phyloP scores from a whole-genome alignment of 1,140 invertebrate genomes.

The Bemisia tabaci region DNA sequence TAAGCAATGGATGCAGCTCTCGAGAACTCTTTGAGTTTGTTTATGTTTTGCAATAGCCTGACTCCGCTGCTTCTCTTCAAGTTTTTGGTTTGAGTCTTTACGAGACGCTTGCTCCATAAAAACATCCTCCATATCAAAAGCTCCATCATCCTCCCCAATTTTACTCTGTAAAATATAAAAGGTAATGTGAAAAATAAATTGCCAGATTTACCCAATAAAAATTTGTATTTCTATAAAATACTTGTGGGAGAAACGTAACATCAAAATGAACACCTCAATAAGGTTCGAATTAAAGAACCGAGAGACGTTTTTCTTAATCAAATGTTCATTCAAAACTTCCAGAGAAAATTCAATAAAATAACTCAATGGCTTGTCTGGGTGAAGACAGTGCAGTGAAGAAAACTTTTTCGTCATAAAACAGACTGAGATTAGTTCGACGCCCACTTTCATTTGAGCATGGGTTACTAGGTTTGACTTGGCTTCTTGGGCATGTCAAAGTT shows the following conservation, averaged over 20 bases:
- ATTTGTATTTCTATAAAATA: too few relatives aligned
- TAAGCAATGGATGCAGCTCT: conserved; percentile 70
- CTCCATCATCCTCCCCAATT: conserved; percentile 50
- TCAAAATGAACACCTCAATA: conserved; percentile 7
- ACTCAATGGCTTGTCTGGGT: background rate
- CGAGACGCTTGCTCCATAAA: conserved; percentile 59
- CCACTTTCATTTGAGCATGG: too few relatives aligned
- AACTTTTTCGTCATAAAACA: too few relatives aligned
- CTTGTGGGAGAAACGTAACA: background rate
- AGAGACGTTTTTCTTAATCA: background rate
- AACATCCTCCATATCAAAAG: conserved; percentile 70
- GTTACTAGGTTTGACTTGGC: too few relatives aligned
- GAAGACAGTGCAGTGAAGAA: too few relatives aligned
- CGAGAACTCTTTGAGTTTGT: conserved; percentile 49
- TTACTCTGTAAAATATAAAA: conserved; percentile 29
- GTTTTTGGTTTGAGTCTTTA: conserved; percentile 43
- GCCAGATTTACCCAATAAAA: too few relatives aligned
- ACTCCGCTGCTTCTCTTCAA: conserved; percentile 44
- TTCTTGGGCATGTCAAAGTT: too few relatives aligned
- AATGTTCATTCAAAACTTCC: background rate
- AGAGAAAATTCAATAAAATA: background rate
- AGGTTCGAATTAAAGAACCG: background rate
- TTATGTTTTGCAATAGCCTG: conserved; percentile 60
- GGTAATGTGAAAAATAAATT: too few relatives aligned
- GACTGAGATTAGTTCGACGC: too few relatives aligned